A percentile compares a stretch with the other conserved stretches of the same genome.
Evolutionary conservation across 2,797 vertebrate species (phyloP).

Genomic region (Mus spretus): DNA sequence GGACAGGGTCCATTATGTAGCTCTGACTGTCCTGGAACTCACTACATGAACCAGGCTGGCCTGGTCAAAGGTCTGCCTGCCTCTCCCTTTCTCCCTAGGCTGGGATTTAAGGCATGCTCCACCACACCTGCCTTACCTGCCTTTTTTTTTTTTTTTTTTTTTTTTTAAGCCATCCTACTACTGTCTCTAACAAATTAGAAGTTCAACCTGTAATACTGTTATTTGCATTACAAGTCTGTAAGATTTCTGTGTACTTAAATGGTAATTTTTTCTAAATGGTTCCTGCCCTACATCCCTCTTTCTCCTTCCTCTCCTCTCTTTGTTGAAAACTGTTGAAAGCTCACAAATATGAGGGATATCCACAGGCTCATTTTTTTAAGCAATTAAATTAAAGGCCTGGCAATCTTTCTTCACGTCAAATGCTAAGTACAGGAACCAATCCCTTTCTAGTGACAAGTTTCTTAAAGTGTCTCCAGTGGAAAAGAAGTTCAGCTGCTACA

Average conservation of each 20-base stretch:
- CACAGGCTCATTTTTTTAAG: constrained; percentile 62
- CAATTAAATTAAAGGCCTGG: constrained; percentile 57
- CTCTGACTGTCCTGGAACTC: neutral
- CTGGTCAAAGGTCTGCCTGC: neutral
- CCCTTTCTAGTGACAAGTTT: constrained; percentile 52
- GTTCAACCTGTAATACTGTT: constrained; percentile 63
- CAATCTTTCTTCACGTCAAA: constrained; percentile 66
- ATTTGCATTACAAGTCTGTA: constrained; percentile 62
- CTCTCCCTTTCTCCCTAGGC: neutral
- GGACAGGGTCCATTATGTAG: neutral
- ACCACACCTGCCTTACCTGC: neutral
- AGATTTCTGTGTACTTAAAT: constrained; percentile 49
- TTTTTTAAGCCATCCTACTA: constrained; percentile 67
- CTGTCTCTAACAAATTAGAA: constrained; percentile 47
- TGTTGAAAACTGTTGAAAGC: constrained; percentile 46
- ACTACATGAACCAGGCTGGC: neutral
- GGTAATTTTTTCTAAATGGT: constrained; percentile 59
- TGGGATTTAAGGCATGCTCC: neutral
- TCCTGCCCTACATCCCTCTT: constrained; percentile 32
- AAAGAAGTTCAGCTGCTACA: constrained; percentile 27
- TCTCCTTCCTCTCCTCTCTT: constrained; percentile 49
- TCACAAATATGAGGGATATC: constrained; percentile 63
- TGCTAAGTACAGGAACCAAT: constrained; percentile 67
- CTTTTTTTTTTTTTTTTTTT: constrained; percentile 46
- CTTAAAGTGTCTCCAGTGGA: constrained; percentile 63